A percentile compares a stretch with the other conserved stretches of the same genome.
These are phyloP conservation scores for Sebastes steindachneri DNA, from an alignment of 2,797 vertebrate species.

Conservation along the genomic window DNA sequence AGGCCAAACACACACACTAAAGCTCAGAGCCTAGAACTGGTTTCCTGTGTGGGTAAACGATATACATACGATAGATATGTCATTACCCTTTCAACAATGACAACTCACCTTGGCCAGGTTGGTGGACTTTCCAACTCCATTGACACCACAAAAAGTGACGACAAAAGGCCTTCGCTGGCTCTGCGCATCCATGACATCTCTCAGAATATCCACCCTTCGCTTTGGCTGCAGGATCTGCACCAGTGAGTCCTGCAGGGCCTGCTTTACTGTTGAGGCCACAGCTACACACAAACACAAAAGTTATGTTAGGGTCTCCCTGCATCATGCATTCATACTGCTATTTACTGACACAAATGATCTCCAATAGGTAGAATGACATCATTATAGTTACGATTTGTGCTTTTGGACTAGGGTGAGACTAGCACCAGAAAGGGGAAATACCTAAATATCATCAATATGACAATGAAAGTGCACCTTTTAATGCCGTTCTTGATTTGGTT, in stretches of 20 bases:
- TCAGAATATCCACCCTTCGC: constrained; percentile 92
- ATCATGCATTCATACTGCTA: background rate
- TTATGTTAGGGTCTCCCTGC: background rate
- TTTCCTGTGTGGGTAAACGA: background rate
- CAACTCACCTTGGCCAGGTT: constrained; percentile 93
- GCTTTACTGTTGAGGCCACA: constrained; percentile 97
- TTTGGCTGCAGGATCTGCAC: constrained; percentile 99
- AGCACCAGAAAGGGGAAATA: background rate
- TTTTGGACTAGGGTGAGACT: background rate
- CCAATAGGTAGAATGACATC: background rate
- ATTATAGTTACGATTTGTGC: background rate
- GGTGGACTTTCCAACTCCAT: constrained; percentile 97
- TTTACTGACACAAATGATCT: background rate
- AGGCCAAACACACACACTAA: background rate
- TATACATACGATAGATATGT: too few relatives aligned
- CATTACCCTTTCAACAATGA: background rate
- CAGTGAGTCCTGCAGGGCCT: constrained; percentile 95
- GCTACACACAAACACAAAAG: constrained; percentile 73
- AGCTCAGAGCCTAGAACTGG: background rate
- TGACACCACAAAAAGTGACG: constrained; percentile 96
- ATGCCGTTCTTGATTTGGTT: background rate
- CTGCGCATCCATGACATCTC: constrained; percentile 95
- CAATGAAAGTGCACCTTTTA: background rate
- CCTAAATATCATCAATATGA: background rate
- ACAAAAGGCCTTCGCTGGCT: constrained; percentile 91